A percentile compares a stretch with the other conserved stretches of the same genome.
These are phyloP conservation scores for Aphelenchoides besseyi DNA, from an alignment of 1,140 invertebrate genomes.

Conservation along the genomic window DNA sequence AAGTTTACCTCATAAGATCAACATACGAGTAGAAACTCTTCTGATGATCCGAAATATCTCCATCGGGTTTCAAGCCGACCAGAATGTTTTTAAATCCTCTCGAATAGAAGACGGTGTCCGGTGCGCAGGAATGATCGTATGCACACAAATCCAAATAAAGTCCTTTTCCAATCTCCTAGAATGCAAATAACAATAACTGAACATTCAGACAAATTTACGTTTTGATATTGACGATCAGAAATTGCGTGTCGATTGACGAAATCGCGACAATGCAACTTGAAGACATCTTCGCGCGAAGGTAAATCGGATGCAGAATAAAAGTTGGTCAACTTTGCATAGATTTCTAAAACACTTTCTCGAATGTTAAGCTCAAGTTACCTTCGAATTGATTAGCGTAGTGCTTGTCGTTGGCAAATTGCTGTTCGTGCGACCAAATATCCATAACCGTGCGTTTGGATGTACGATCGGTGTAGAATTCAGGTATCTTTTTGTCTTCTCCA, in stretches of 20 bases:
- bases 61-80: conserved; percentile 35
- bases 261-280: conserved; percentile 60
- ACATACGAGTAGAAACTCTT: conserved; percentile 60
- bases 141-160: conserved; percentile 60
- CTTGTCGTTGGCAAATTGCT: conserved; percentile 56
- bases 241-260: conserved; percentile 62
- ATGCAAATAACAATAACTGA: conserved; percentile 22
- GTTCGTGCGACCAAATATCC: conserved; percentile 60
- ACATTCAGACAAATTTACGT: conserved; percentile 30
- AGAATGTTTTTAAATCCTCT: conserved; percentile 54
- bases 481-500: conserved; percentile 51
- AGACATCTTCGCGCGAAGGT: conserved; percentile 48
- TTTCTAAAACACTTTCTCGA: conserved; percentile 41
- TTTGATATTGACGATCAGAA: conserved; percentile 53
- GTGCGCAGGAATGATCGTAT: conserved; percentile 58
- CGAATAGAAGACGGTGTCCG: conserved; percentile 54
- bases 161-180: conserved; percentile 62
- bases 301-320: conserved; percentile 56
- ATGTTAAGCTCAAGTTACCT: conserved; percentile 27
- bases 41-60: conserved; percentile 42
- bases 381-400: conserved; percentile 54
- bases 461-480: conserved; percentile 54
- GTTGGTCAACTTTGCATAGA: conserved; percentile 45
- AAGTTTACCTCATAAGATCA: conserved; percentile 48
- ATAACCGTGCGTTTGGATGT: conserved; percentile 52